Evolutionary conservation across 2,888 invertebrate genomes (phyloP).

Genomic region (Hydraecia micacea): DNA sequence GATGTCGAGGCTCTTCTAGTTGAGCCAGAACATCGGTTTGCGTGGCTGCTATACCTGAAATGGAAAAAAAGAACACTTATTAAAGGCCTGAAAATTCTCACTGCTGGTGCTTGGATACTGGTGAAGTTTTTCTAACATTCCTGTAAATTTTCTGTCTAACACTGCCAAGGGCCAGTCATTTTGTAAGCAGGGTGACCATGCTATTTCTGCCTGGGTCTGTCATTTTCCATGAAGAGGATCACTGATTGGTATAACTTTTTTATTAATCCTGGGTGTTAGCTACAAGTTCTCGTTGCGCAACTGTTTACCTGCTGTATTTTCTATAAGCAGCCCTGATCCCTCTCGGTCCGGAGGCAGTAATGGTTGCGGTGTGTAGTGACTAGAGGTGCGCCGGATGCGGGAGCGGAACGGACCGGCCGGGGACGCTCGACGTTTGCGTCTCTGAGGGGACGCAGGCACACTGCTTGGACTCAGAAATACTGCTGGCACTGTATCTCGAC

Average conservation of each 20-base stretch:
- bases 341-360: slow-evolving; percentile 97
- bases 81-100: background rate
- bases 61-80: background rate
- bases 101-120: too few species aligned
- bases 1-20: slow-evolving; percentile 87
- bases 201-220: background rate
- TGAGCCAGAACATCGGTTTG: slow-evolving; percentile 81
- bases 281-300: background rate
- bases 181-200: slow-evolving; percentile 16
- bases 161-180: background rate
- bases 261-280: background rate
- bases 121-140: background rate
- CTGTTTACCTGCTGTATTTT: slow-evolving; percentile 80
- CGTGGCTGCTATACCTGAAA: slow-evolving; percentile 72
- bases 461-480: slow-evolving; percentile 94
- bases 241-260: background rate
- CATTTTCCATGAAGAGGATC: background rate
- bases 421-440: slow-evolving; percentile 91
- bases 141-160: background rate
- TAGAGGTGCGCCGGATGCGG: slow-evolving; percentile 87
- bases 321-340: slow-evolving; percentile 95
- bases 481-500: slow-evolving; percentile 93
- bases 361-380: slow-evolving; percentile 97
- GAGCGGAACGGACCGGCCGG: slow-evolving; percentile 90
- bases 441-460: slow-evolving; percentile 92